Evolutionary conservation across 2,797 vertebrate genomes (phyloP).

Genomic region (Enteromius argenteus): DNA sequence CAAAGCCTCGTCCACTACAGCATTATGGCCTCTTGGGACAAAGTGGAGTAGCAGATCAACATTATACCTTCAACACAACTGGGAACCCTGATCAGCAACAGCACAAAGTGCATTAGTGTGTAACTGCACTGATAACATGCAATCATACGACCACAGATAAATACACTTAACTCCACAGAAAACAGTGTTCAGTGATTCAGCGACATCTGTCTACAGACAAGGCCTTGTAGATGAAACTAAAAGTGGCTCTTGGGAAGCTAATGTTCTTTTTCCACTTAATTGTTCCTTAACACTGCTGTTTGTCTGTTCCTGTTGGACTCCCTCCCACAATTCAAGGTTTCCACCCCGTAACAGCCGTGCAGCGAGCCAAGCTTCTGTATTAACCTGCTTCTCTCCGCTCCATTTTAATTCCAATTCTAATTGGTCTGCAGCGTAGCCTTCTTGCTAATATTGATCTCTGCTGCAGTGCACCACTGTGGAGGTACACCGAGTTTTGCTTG

Average conservation of each 20-base stretch:
- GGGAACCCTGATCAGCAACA: background rate
- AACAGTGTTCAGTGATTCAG: background rate
- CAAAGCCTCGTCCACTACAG: slow-evolving; percentile 13
- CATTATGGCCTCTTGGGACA: slow-evolving; percentile 1
- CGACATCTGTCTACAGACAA: background rate
- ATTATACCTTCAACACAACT: background rate
- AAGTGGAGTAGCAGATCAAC: background rate
- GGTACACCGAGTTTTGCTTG: slow-evolving; percentile 51
- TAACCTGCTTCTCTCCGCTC: slow-evolving; percentile 34
- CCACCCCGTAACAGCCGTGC: slow-evolving; percentile 25
- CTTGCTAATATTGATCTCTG: slow-evolving; percentile 63
- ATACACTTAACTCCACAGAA: background rate
- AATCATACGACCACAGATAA: background rate
- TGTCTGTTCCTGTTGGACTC: background rate
- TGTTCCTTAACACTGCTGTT: slow-evolving; percentile 10
- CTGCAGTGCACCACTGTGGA: slow-evolving; percentile 45
- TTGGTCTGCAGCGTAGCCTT: slow-evolving; percentile 54
- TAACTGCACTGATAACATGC: background rate
- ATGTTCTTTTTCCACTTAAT: slow-evolving; percentile 10
- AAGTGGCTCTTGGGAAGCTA: background rate
- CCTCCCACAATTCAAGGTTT: slow-evolving; percentile 22
- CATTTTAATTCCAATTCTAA: slow-evolving; percentile 64
- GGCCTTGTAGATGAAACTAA: background rate
- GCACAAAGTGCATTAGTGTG: background rate
- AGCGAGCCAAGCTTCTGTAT: slow-evolving; percentile 32